Percentiles rank a stretch among this genome's conserved stretches.
Conservation (phyloP, 2,888 invertebrate species). For the Tipula confusa region DNA sequence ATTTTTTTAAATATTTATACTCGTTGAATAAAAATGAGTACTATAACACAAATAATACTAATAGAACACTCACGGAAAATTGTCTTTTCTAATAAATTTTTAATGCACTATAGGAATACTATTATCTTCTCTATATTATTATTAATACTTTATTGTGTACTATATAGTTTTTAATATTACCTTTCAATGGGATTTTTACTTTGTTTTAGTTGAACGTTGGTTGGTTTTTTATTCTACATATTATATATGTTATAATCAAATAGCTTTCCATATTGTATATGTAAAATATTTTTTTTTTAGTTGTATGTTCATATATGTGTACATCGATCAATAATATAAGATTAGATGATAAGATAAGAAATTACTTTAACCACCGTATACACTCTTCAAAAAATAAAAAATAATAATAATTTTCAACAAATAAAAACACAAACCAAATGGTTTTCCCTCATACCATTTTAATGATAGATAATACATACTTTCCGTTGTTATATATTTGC, state of each 20-base stretch:
- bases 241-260: slow-evolving; percentile 15
- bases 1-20: background rate
- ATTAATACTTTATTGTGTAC: background rate
- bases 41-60: background rate
- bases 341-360: slow-evolving; percentile 25
- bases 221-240: background rate
- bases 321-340: slow-evolving; percentile 20
- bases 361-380: slow-evolving; percentile 25
- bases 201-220: background rate
- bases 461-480: slow-evolving; percentile 20
- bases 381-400: slow-evolving; percentile 6
- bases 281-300: background rate
- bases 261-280: slow-evolving; percentile 25
- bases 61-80: slow-evolving; percentile 7
- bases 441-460: slow-evolving; percentile 3
- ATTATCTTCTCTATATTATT: slow-evolving; percentile 12
- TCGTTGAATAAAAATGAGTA: background rate
- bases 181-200: slow-evolving; percentile 20
- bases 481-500: slow-evolving; percentile 12
- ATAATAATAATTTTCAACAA: background rate
- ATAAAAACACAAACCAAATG: slow-evolving; percentile 9
- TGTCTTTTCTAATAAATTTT: slow-evolving; percentile 13
- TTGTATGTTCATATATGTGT: background rate
- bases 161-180: background rate
- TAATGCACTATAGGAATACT: background rate